Percentiles rank a stretch among this genome's conserved stretches.
Conservation (phyloP, 2,888 invertebrate species). For the Leuctra nigra region DNA sequence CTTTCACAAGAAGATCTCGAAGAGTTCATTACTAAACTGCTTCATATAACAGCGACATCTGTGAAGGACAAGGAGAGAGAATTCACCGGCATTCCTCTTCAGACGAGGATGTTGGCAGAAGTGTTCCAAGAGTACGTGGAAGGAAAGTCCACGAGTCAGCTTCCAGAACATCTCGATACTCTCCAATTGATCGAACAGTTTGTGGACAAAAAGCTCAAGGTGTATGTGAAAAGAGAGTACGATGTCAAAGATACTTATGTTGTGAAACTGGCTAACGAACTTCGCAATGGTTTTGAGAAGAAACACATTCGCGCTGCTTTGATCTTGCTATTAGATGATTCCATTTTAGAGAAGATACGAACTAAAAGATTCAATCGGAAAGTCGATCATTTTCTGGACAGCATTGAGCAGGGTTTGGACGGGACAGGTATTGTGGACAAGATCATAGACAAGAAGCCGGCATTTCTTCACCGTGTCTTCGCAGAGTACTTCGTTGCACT, state of each 20-base stretch:
- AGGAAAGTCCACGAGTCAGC: neutral
- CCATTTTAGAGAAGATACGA: too few relatives aligned
- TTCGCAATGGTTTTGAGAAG: neutral
- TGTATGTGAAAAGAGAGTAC: neutral
- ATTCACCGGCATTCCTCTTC: too few relatives aligned
- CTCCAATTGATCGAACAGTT: too few relatives aligned
- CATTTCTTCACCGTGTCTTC: too few relatives aligned
- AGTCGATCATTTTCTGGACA: neutral
- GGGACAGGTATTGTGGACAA: too few relatives aligned
- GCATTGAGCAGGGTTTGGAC: neutral
- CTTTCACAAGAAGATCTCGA: neutral
- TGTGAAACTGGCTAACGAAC: neutral
- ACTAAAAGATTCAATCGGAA: neutral
- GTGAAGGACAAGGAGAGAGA: neutral
- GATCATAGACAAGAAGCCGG: too few relatives aligned
- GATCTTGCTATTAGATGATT: neutral
- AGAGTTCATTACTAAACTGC: neutral
- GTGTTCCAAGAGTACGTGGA: neutral
- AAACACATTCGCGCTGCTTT: constrained; percentile 1
- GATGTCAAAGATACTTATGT: neutral
- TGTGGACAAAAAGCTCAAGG: too few relatives aligned
- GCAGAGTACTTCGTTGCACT: neutral
- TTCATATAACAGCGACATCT: neutral
- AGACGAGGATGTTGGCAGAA: constrained; percentile 8
- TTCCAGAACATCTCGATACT: neutral